Conservation (phyloP, 2,888 invertebrate genomes). For the Microplitis manilae region DNA sequence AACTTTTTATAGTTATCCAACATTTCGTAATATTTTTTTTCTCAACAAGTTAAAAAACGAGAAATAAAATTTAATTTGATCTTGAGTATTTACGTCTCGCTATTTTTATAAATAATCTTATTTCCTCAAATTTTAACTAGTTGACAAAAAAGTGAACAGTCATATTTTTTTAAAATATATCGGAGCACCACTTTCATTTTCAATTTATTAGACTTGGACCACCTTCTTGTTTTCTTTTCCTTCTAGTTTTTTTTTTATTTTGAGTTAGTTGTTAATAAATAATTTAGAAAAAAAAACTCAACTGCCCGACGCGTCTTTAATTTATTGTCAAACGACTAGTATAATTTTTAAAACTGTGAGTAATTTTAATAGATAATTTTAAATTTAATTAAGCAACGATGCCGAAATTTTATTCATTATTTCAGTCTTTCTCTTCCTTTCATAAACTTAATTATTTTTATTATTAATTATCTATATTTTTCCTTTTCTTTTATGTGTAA, state of each 20-base stretch:
- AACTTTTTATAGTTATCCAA: constrained; percentile 10
- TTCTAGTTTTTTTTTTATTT: neutral
- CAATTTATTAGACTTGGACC: constrained; percentile 45
- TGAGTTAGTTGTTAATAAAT: constrained; percentile 32
- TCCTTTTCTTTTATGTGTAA: constrained; percentile 30
- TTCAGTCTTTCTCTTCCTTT: constrained; percentile 28
- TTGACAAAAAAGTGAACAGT: neutral
- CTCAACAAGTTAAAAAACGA: constrained; percentile 6
- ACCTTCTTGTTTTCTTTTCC: constrained; percentile 25
- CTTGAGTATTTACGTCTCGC: constrained; percentile 22
- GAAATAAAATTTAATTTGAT: constrained; percentile 14
- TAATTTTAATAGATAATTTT: constrained; percentile 24
- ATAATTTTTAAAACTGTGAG: constrained; percentile 24
- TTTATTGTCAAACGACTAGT: constrained; percentile 34
- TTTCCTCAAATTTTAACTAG: neutral
- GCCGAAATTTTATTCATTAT: constrained; percentile 15
- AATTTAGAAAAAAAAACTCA: constrained; percentile 32
- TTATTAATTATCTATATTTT: constrained; percentile 36
- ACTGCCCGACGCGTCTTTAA: constrained; percentile 45
- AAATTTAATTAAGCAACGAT: constrained; percentile 33
- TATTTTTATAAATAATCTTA: neutral
- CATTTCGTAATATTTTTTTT: constrained; percentile 14
- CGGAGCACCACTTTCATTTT: constrained; percentile 16
- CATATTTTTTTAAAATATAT: neutral
- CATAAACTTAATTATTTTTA: constrained; percentile 18